A percentile compares a stretch with the other conserved stretches of the same genome.
These are phyloP conservation scores for Aurelia aurita complex sp. Pacific DNA, from an alignment of 30 jellyfish, hydroid and myxozoan species.

Conservation along the genomic window DNA sequence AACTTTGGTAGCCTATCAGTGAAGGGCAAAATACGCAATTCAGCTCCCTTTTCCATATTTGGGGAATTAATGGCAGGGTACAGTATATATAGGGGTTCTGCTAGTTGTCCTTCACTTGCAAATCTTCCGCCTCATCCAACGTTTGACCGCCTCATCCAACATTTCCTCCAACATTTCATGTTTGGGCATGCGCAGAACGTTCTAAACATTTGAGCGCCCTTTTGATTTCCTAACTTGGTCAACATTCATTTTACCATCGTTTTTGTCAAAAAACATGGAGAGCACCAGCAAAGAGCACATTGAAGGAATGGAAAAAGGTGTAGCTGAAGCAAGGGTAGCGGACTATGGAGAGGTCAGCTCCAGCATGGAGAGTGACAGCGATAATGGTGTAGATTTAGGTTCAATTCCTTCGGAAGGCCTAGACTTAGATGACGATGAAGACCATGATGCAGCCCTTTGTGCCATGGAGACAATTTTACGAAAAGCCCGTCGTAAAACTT, in stretches of 20 bases:
- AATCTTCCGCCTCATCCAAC: background rate
- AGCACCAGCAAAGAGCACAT: background rate
- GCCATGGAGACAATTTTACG: background rate
- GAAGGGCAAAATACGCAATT: too few relatives aligned
- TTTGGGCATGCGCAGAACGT: conserved; percentile 10
- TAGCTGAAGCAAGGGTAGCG: too few relatives aligned
- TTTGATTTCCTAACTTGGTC: too few relatives aligned
- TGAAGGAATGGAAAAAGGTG: too few relatives aligned
- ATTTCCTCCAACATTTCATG: background rate
- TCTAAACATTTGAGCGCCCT: background rate
- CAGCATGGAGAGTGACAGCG: too few relatives aligned
- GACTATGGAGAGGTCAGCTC: too few relatives aligned
- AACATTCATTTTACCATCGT: too few relatives aligned
- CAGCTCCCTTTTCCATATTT: too few relatives aligned
- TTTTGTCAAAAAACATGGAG: background rate
- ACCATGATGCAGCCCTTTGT: background rate
- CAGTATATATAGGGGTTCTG: too few relatives aligned
- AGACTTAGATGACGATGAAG: background rate
- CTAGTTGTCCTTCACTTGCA: too few relatives aligned
- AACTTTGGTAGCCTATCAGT: too few relatives aligned
- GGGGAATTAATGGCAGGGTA: background rate
- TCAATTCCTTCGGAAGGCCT: background rate
- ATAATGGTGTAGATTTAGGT: too few relatives aligned
- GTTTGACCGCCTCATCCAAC: conserved; percentile 1
- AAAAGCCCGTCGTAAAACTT: background rate